Conservation (phyloP, 2,888 invertebrate species). For the Prenolepis imparis region DNA sequence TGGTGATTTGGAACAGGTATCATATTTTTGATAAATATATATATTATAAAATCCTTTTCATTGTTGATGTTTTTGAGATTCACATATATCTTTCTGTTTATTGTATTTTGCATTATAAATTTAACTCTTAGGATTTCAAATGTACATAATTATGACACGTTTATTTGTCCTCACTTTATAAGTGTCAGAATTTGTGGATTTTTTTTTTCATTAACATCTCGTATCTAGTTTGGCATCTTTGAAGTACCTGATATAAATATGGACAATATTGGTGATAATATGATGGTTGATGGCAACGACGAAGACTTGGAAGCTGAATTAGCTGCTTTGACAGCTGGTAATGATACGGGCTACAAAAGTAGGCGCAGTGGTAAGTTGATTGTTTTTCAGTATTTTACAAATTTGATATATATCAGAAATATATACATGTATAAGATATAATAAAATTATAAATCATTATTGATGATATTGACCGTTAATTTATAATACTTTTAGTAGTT, state of each 20-base stretch:
- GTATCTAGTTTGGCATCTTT: conserved; percentile 91
- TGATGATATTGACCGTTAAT: too few relatives aligned
- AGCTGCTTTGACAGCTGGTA: conserved; percentile 89
- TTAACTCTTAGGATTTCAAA: background rate
- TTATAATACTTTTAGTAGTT: too few relatives aligned
- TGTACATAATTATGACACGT: background rate
- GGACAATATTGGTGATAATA: conserved; percentile 87
- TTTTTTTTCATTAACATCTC: conserved; percentile 22
- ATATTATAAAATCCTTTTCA: background rate
- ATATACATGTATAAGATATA: background rate
- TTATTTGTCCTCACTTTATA: too few relatives aligned
- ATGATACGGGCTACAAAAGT: conserved; percentile 81
- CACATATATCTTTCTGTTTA: background rate
- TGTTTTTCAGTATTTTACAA: background rate
- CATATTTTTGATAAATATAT: background rate
- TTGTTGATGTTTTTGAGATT: background rate
- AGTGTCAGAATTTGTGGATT: background rate
- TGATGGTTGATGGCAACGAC: conserved; percentile 89
- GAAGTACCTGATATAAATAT: conserved; percentile 89
- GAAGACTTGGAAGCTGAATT: conserved; percentile 96
- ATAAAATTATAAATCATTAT: background rate
- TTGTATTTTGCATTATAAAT: background rate
- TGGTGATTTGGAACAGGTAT: conserved; percentile 82
- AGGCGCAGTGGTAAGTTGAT: conserved; percentile 80
- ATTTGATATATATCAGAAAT: background rate